These are phyloP conservation scores for Cotesia congregata DNA, from an alignment of 2,888 invertebrate species.

Conservation along the genomic window DNA sequence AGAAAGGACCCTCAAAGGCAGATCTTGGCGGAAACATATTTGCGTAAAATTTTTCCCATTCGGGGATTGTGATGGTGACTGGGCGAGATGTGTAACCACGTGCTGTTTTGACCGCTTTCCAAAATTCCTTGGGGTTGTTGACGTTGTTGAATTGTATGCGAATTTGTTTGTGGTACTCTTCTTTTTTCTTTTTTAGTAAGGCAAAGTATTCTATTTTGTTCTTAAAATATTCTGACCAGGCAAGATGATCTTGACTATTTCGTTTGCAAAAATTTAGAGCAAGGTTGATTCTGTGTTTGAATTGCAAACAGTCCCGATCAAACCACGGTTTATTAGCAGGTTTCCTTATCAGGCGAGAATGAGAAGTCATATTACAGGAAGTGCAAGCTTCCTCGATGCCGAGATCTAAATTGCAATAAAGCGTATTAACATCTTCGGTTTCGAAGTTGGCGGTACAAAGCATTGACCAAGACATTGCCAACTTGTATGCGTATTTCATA, in stretches of 20 bases:
- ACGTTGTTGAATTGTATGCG: neutral
- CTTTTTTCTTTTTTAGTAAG: neutral
- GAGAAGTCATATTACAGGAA: too few species aligned
- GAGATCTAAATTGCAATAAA: too few species aligned
- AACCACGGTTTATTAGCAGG: too few species aligned
- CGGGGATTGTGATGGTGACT: neutral
- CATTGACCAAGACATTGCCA: too few species aligned
- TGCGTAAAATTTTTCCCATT: neutral
- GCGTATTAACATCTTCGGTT: too few species aligned
- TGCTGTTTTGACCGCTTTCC: neutral
- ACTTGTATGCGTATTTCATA: too few species aligned
- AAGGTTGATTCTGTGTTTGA: neutral
- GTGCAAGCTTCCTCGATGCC: too few species aligned
- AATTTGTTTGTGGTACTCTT: neutral
- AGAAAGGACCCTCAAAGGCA: neutral
- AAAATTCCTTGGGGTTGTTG: neutral
- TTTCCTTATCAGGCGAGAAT: too few species aligned
- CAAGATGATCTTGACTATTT: neutral
- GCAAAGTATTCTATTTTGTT: neutral
- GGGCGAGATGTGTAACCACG: neutral
- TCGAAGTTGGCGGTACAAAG: too few species aligned
- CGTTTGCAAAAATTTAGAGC: neutral
- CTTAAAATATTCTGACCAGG: neutral
- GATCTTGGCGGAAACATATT: neutral
- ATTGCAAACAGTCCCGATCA: too few species aligned